Conservation (phyloP, 2,797 vertebrate species). For the Rhinoraja longicauda region DNA sequence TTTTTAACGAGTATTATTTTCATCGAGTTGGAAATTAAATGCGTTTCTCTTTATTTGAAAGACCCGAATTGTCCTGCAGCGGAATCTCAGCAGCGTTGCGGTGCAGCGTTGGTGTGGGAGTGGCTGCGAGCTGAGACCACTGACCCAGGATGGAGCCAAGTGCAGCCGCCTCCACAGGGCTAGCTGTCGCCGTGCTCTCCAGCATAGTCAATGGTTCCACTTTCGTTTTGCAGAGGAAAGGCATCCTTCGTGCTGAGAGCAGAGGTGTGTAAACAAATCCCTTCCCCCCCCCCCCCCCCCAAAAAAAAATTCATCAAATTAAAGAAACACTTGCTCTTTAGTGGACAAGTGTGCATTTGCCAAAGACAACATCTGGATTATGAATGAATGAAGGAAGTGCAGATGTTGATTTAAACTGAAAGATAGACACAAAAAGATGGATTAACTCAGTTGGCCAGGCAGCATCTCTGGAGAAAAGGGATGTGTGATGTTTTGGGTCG, state of each 20-base stretch:
- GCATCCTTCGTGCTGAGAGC: slow-evolving; percentile 76
- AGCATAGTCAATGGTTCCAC: slow-evolving; percentile 92
- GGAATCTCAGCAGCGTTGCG: not conserved
- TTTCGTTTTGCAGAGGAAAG: slow-evolving; percentile 90
- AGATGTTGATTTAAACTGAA: no score
- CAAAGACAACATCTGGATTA: no score
- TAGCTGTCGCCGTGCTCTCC: slow-evolving; percentile 76
- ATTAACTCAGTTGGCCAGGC: no score
- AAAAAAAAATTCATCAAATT: not conserved
- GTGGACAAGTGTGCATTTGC: no score
- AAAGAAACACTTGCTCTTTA: no score
- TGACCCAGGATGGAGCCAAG: slow-evolving; percentile 42
- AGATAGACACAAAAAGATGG: no score
- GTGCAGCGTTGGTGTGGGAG: not conserved
- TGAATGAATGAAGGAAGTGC: no score
- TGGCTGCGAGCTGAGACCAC: not conserved
- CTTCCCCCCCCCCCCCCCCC: not conserved
- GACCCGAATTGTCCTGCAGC: no score
- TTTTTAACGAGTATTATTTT: not conserved
- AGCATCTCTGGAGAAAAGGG: no score
- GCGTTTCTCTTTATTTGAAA: not conserved
- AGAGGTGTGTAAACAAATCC: slow-evolving; percentile 61
- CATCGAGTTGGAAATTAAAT: not conserved
- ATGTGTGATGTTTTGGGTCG: no score
- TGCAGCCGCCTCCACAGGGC: slow-evolving; percentile 59